Evolutionary conservation across 2,797 vertebrate species (phyloP).

Genomic region (Xenops minutus): DNA sequence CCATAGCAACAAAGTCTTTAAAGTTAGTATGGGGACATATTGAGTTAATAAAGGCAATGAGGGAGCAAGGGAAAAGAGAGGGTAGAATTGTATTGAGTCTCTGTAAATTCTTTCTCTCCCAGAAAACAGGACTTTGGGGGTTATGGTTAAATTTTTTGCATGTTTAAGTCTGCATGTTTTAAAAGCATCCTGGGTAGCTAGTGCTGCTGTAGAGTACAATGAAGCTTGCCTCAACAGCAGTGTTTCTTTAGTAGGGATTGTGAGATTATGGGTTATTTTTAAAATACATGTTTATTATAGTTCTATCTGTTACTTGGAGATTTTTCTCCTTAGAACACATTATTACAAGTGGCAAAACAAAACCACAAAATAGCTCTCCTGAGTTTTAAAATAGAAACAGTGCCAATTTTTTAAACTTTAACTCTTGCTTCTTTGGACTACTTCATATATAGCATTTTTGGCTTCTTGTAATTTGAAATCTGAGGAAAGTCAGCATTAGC

Average conservation of each 20-base stretch:
- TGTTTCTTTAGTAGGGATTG: slow-evolving; percentile 31
- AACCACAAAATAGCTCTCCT: neutral
- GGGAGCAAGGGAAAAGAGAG: neutral
- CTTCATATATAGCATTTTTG: neutral
- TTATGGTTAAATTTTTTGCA: slow-evolving; percentile 19
- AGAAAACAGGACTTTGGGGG: slow-evolving; percentile 25
- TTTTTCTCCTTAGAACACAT: neutral
- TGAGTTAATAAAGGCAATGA: slow-evolving; percentile 52
- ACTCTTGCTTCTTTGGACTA: neutral
- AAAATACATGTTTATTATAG: neutral
- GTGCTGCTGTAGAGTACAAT: neutral
- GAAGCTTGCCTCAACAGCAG: neutral
- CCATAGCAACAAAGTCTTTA: slow-evolving; percentile 17
- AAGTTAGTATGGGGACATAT: neutral
- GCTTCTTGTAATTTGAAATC: neutral
- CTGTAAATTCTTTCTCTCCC: slow-evolving; percentile 26
- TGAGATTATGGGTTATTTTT: slow-evolving; percentile 14
- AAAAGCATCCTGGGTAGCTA: neutral
- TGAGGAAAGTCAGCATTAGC: neutral
- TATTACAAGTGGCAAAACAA: slow-evolving; percentile 25
- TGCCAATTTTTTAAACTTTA: neutral
- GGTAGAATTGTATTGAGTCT: neutral
- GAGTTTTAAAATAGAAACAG: slow-evolving; percentile 1
- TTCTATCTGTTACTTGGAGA: neutral
- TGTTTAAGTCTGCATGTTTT: slow-evolving; percentile 28